Base-by-base conservation (phyloP, 92 coral and sea anemone species). In the Meandrina meandrites region DNA sequence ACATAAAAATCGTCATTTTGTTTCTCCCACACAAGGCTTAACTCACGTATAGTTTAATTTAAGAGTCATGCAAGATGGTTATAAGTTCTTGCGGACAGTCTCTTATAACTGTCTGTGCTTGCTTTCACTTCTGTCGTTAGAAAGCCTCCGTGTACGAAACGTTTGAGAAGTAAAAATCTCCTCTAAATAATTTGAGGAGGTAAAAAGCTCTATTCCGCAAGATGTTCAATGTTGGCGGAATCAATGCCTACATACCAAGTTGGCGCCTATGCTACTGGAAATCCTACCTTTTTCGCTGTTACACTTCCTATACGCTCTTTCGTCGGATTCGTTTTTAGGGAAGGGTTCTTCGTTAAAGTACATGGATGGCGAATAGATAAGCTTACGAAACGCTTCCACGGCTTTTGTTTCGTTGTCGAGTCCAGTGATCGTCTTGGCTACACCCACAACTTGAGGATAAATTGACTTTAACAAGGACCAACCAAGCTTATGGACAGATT, bases 271-370 rank as follows among this genome's bases (percentile, higher is more conserved):
- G 45, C 45, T 40, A 40, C n/a, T n/a, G n/a, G n/a, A n/a, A 11
- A 35, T 36, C 71, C 83, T 90, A 90, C 96, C 93, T 56, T 56
- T 66, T 45, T 78, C 84, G 47, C 75, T 88, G 42, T 79, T 86
- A 83, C 98, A 96, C 64, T 71, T 79, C 18, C 84, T 80, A 74
- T 93, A 81, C 19, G 98, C 98, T 68, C 75, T 84, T 79, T 85
- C 87, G 72, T 93, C 91, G 15, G 98, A 96, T 85, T 96, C 98
- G 85, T 96, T 96, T 36, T 87, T 86, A 32, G 98, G 98, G 82
- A 96, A 96, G 13, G 98, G 95, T 36, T 90, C 88, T 35, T 89
- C 87, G 84, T 96, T 96, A 81, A 91, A 96, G 88, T 87, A 96
- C 98, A 94, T 94, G 40, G 86, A 78, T 27, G 94, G 88, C 53